Evolutionary conservation across 2,797 vertebrate species (phyloP).

Genomic region (Esox masquinongy): DNA sequence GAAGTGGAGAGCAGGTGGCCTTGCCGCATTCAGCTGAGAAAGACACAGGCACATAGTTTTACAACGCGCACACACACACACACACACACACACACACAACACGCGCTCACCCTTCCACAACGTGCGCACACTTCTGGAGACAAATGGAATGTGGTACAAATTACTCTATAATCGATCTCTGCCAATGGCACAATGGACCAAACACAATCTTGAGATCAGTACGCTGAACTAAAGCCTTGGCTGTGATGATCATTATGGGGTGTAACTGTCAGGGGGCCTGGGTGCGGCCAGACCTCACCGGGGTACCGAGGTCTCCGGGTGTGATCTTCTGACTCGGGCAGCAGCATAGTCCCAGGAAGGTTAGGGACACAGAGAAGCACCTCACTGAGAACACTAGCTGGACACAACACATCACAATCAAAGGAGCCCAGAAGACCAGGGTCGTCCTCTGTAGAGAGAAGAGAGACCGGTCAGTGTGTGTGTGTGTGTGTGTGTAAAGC

Average conservation of each 20-base stretch:
- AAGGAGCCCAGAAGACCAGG: constrained; percentile 85
- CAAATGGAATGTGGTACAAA: too few relatives aligned
- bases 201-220: too few relatives aligned
- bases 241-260: neutral
- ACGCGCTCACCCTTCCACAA: too few relatives aligned
- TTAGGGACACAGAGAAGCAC: constrained; percentile 65
- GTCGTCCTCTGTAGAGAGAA: constrained; percentile 81
- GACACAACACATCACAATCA: constrained; percentile 78
- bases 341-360: constrained; percentile 69
- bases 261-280: neutral
- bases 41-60: too few relatives aligned
- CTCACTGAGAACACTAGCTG: constrained; percentile 77
- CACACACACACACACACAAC: too few relatives aligned
- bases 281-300: constrained; percentile 51
- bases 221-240: too few relatives aligned
- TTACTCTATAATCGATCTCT: too few relatives aligned
- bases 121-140: too few relatives aligned
- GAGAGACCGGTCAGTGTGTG: constrained; percentile 5
- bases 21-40: too few relatives aligned
- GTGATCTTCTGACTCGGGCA: constrained; percentile 39
- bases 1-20: too few relatives aligned
- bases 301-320: constrained; percentile 25
- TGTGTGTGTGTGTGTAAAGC: neutral
- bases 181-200: too few relatives aligned
- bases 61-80: too few relatives aligned